Percentiles rank a stretch among this genome's conserved stretches.
phyloP scores from a whole-genome alignment of 2,888 invertebrate species.

The Lasioglossum vierecki region DNA sequence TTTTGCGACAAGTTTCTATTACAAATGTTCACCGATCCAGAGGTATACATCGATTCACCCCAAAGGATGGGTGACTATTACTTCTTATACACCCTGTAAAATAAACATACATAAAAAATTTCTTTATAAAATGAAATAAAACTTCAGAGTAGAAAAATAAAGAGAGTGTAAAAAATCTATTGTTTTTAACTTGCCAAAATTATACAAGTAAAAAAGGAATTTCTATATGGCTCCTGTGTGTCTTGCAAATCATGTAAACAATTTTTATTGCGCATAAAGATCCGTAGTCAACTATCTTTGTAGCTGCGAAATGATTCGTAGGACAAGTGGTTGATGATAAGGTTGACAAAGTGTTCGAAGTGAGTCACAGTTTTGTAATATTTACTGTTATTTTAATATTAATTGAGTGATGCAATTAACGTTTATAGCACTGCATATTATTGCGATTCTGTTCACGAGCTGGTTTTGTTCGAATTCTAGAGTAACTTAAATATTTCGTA shows the following conservation, averaged over 20 bases:
- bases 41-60: no score
- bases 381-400: not conserved
- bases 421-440: not conserved
- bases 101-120: no score
- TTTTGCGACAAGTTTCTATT: no score
- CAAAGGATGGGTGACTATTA: no score
- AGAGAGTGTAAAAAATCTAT: not conserved
- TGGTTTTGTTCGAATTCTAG: constrained; percentile 8
- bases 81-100: no score
- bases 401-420: not conserved
- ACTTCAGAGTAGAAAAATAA: no score
- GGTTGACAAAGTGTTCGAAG: not conserved
- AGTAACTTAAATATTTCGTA: not conserved
- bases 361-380: not conserved
- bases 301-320: not conserved
- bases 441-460: not conserved
- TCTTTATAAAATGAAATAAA: no score
- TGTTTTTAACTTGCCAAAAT: not conserved
- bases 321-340: not conserved
- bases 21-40: no score
- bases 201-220: not conserved
- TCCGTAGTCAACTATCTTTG: not conserved
- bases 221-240: no score
- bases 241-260: no score
- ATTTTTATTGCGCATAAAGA: no score